A percentile compares a stretch with the other conserved stretches of the same genome.
phyloP scores from a whole-genome alignment of 1,140 invertebrate species.

The Aricia agestis region DNA sequence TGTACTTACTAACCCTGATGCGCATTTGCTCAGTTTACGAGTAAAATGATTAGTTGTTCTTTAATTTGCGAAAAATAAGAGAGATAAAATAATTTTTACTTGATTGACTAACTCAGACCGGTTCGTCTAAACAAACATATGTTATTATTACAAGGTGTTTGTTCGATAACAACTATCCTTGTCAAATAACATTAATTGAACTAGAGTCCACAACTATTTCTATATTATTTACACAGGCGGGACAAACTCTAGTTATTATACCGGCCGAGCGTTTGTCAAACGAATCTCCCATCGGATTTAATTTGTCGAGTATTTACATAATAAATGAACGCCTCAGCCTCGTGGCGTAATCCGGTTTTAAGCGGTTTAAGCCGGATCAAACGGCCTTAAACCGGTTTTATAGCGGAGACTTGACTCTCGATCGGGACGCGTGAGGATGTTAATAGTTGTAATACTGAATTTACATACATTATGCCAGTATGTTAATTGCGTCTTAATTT shows the following conservation, averaged over 20 bases:
- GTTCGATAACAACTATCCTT: background rate
- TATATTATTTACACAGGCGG: constrained; percentile 14
- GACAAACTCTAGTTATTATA: constrained; percentile 44
- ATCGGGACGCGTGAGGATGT: constrained; percentile 61
- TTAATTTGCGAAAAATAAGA: too few relatives aligned
- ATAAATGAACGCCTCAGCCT: constrained; percentile 69
- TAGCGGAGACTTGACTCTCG: constrained; percentile 70
- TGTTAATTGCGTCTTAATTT: constrained; percentile 1
- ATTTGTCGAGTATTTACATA: constrained; percentile 74
- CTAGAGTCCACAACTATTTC: background rate
- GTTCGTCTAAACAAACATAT: too few relatives aligned
- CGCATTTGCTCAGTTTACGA: too few relatives aligned
- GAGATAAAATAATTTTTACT: too few relatives aligned
- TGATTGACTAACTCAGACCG: too few relatives aligned
- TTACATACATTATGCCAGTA: background rate
- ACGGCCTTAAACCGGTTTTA: constrained; percentile 62
- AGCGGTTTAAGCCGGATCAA: constrained; percentile 65
- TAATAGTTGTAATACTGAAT: constrained; percentile 45
- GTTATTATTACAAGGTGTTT: background rate
- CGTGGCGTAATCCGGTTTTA: constrained; percentile 68
- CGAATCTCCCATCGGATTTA: constrained; percentile 71
- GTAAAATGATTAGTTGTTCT: too few relatives aligned
- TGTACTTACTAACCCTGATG: too few relatives aligned
- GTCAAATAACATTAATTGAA: background rate
- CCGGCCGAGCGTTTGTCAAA: constrained; percentile 61